Conservation (phyloP, 2,113 vertebrate genomes). For the Mixornis gularis region DNA sequence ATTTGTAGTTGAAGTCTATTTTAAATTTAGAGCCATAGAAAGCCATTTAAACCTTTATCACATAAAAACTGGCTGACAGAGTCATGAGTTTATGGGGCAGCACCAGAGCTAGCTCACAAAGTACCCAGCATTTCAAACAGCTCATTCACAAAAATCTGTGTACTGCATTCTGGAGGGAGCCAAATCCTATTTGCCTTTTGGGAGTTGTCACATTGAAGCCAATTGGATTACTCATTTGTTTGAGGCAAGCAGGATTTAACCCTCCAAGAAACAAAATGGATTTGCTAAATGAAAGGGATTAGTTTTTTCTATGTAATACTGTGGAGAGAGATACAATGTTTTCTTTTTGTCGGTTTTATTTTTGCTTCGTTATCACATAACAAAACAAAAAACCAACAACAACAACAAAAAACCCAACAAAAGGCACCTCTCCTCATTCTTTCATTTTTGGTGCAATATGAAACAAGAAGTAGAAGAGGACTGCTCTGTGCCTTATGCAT, state of each 20-base stretch:
- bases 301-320: background rate
- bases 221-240: slow-evolving; percentile 55
- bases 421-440: background rate
- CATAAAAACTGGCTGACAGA: background rate
- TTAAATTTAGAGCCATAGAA: slow-evolving; percentile 10
- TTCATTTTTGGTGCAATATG: background rate
- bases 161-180: background rate
- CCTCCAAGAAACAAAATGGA: slow-evolving; percentile 47
- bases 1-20: background rate
- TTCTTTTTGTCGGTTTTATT: too few species aligned
- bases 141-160: slow-evolving; percentile 48
- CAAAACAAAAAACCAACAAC: background rate
- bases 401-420: too few species aligned
- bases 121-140: background rate
- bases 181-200: slow-evolving; percentile 59
- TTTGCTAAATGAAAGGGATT: slow-evolving; percentile 42
- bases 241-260: slow-evolving; percentile 37
- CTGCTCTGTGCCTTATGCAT: background rate
- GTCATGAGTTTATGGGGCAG: background rate
- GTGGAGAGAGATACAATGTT: too few species aligned
- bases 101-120: background rate
- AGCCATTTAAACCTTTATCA: background rate
- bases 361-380: background rate
- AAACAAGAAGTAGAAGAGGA: background rate
- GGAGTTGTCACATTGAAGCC: slow-evolving; percentile 49